Evolutionary conservation across 2,888 invertebrate genomes (phyloP), one percentile per base, ranked within the genome.

Genomic region (Idaea biselata): DNA sequence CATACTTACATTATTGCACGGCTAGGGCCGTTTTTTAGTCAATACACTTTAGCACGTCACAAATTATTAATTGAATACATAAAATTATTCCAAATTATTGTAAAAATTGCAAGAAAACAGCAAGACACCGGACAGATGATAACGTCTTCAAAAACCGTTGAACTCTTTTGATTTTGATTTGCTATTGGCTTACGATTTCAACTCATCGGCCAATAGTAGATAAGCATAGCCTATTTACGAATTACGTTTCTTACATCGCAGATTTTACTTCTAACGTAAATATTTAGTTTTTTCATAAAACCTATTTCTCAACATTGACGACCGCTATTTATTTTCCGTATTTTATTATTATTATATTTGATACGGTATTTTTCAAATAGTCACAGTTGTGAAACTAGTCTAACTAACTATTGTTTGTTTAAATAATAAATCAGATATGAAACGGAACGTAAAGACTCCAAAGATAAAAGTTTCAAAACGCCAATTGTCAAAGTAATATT

Each of bases 111-210:
- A 18, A 77, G 79, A 81, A 78, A 81, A 81, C 80, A 82, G 83
- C 83, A 83, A 81, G 79, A 84, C 84, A 89, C 88, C 82, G 84
- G 87, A 88, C 82, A 79, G 78, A 79, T 77, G 78, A 84, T 14
- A 44, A 81, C 78, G 84, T 83, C 81, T 86, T 82, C 80, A 85
- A 89, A 91, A 91, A 90, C 91, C 91, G 91, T 91, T 91, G 85
- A 71, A 68, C 71, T 77, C 75, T 78, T 81, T 86, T 82, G 69
- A 84, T 83, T 80, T 86, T 82, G 69, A 84, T 83, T 80, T 82
- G 79, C 75, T 75, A 89, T 87, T 89, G 88, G 89, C 70, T 63
- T 61, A 63, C 66, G 16, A 63, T 44, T 44, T 44, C 44, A 44
- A 44, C 44, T 44, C 44, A 71, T 66, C 63, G 72, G 66, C 90